Evolutionary conservation across 2,113 vertebrate genomes (phyloP).

Genomic region (Hippocampus mohnikei): DNA sequence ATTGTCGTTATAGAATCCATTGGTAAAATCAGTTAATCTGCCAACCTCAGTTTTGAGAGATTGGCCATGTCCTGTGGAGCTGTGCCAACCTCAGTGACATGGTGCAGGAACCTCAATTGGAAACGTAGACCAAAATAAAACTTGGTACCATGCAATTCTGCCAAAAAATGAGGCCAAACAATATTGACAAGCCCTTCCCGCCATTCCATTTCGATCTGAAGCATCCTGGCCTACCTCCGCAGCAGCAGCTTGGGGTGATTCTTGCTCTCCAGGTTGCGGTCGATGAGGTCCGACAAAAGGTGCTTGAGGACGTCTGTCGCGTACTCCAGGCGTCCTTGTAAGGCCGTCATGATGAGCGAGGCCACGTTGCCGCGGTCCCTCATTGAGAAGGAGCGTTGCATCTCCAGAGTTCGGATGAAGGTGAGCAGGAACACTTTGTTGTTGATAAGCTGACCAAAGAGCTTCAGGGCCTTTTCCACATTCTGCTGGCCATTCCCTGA

Average conservation of each 20-base stretch:
- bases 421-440: conserved; percentile 97
- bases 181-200: not conserved
- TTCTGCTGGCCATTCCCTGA: conserved; percentile 92
- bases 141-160: not conserved
- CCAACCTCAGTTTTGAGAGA: too few relatives aligned
- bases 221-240: conserved; percentile 76
- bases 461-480: conserved; percentile 95
- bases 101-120: too few relatives aligned
- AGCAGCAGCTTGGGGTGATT: conserved; percentile 97
- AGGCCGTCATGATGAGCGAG: conserved; percentile 95
- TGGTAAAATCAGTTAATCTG: too few relatives aligned
- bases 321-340: conserved; percentile 94
- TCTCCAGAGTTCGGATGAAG: conserved; percentile 94
- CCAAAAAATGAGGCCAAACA: not conserved
- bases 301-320: conserved; percentile 97
- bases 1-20: too few relatives aligned
- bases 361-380: conserved; percentile 95
- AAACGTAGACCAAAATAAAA: too few relatives aligned
- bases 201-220: not conserved
- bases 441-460: conserved; percentile 96
- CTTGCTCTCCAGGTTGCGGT: conserved; percentile 97
- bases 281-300: conserved; percentile 93
- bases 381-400: conserved; percentile 98
- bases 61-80: too few relatives aligned
- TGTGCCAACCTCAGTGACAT: too few relatives aligned